phyloP scores from a whole-genome alignment of 2,888 invertebrate species.

The Conchocele bisecta region DNA sequence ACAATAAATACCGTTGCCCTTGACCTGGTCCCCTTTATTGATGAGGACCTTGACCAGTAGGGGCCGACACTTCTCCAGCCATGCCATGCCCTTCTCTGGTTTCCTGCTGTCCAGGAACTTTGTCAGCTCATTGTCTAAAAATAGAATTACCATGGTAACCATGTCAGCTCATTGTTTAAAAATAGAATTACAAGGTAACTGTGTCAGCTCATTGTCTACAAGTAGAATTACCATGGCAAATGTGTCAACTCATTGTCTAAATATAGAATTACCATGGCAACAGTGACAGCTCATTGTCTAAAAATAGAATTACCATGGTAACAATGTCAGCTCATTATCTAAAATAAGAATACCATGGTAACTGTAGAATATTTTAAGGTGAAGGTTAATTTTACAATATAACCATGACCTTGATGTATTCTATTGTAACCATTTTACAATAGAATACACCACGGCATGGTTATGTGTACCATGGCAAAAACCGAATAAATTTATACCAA shows the following conservation, averaged over 20 bases:
- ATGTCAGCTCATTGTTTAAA: too few relatives aligned
- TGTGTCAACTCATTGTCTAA: too few relatives aligned
- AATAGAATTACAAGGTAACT: conserved; percentile 25
- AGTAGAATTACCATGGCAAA: too few relatives aligned
- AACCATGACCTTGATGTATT: too few relatives aligned
- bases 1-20: conserved; percentile 77
- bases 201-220: conserved; percentile 78
- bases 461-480: too few relatives aligned
- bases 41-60: conserved; percentile 69
- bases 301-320: too few relatives aligned
- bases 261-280: conserved; percentile 50
- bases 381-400: conserved; percentile 37
- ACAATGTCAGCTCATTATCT: too few relatives aligned
- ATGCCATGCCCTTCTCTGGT: conserved; percentile 67
- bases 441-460: too few relatives aligned
- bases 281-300: conserved; percentile 79
- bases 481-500: too few relatives aligned
- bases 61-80: conserved; percentile 77
- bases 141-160: too few relatives aligned
- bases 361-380: conserved; percentile 46
- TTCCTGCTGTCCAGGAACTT: conserved; percentile 74
- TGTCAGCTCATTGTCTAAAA: conserved; percentile 78
- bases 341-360: background rate
- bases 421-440: too few relatives aligned
- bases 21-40: conserved; percentile 74